phyloP scores from a whole-genome alignment of 35 echinoderm and acorn worm genomes.

The Ptychodera flava region DNA sequence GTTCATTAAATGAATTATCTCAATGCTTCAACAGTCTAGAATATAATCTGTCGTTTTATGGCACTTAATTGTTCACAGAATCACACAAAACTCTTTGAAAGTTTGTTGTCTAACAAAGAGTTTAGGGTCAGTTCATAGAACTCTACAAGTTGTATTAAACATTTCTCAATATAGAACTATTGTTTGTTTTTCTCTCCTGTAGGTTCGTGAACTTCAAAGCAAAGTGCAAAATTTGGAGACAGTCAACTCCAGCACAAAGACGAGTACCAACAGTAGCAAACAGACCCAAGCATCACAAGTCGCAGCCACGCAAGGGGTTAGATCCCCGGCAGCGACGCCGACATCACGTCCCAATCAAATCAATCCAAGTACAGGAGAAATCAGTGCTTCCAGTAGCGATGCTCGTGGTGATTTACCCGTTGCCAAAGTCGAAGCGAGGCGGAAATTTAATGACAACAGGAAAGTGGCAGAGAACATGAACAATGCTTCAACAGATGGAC shows the following conservation, averaged over 20 bases:
- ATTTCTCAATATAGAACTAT: neutral
- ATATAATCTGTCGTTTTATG: neutral
- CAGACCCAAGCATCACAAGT: neutral
- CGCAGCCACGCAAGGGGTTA: neutral
- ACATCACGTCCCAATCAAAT: slow-evolving; percentile 32
- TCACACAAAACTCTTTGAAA: too few relatives aligned
- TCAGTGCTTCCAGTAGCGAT: slow-evolving; percentile 76
- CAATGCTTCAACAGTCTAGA: neutral
- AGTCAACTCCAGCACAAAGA: neutral
- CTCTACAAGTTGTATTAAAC: neutral
- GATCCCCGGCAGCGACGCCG: slow-evolving; percentile 36
- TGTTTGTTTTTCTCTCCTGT: neutral
- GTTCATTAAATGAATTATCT: neutral
- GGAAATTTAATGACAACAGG: slow-evolving; percentile 86
- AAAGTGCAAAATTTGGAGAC: slow-evolving; percentile 32
- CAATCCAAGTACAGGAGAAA: slow-evolving; percentile 90
- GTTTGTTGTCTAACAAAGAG: too few relatives aligned
- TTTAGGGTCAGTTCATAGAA: neutral
- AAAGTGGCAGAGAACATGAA: slow-evolving; percentile 80
- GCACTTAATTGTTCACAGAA: neutral
- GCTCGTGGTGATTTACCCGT: slow-evolving; percentile 55
- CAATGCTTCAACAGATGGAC: slow-evolving; percentile 89
- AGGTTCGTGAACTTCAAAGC: slow-evolving; percentile 77
- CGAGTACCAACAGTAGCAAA: neutral
- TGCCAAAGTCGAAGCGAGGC: slow-evolving; percentile 79